Evolutionary conservation across 2,113 vertebrate genomes (phyloP).

Genomic region (Tachysurus vachellii): DNA sequence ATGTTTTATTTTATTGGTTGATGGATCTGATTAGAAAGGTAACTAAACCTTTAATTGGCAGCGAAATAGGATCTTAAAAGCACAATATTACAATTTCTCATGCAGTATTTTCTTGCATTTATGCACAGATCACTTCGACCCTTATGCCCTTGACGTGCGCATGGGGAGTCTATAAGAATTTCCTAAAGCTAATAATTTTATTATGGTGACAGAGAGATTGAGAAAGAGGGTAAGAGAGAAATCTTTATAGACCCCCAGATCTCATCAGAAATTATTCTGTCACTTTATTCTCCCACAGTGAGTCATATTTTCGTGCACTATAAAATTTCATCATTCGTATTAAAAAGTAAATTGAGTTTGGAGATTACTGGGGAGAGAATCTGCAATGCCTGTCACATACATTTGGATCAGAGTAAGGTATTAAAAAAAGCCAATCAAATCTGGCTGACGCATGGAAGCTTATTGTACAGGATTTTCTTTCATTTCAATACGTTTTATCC

Average conservation of each 20-base stretch:
- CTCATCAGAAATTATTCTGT: slow-evolving; percentile 42
- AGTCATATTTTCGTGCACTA: slow-evolving; percentile 46
- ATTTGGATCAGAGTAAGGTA: slow-evolving; percentile 16
- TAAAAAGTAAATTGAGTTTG: slow-evolving; percentile 48
- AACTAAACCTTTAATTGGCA: neutral
- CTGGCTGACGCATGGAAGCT: neutral
- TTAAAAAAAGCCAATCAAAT: slow-evolving; percentile 28
- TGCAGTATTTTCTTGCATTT: slow-evolving; percentile 27
- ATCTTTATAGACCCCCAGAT: slow-evolving; percentile 38
- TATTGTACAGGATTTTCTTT: slow-evolving; percentile 6
- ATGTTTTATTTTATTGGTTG: neutral
- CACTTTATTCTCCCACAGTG: slow-evolving; percentile 28
- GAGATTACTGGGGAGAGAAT: slow-evolving; percentile 49
- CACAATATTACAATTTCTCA: slow-evolving; percentile 10
- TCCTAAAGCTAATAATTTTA: slow-evolving; percentile 43
- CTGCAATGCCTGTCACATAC: slow-evolving; percentile 12
- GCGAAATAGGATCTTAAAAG: slow-evolving; percentile 34
- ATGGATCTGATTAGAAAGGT: slow-evolving; percentile 23
- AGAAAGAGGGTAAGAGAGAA: slow-evolving; percentile 28
- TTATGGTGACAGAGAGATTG: slow-evolving; percentile 14
- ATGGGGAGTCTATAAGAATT: slow-evolving; percentile 31
- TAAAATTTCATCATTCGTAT: slow-evolving; percentile 50
- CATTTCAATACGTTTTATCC: neutral
- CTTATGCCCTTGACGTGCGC: slow-evolving; percentile 2
- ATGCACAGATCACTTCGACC: slow-evolving; percentile 16